These are phyloP conservation scores for Allophyes oxyacanthae DNA, from an alignment of 2,888 invertebrate genomes.

Conservation along the genomic window DNA sequence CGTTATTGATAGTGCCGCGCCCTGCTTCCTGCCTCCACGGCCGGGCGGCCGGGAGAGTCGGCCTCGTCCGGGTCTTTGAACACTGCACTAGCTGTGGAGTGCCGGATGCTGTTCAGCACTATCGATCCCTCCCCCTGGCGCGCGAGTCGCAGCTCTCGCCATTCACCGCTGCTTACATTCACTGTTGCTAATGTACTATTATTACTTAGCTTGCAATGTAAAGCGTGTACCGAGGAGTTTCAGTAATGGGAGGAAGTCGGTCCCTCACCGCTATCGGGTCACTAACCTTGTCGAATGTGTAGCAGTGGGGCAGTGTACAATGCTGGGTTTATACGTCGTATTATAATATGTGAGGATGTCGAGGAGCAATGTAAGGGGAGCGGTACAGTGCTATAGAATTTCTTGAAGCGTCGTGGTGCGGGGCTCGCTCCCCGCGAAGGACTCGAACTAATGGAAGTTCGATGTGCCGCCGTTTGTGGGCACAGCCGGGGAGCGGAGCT, in stretches of 20 bases:
- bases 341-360: constrained; percentile 2
- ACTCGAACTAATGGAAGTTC: constrained; percentile 42
- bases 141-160: constrained; percentile 4
- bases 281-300: constrained; percentile 36
- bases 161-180: constrained; percentile 27
- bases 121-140: constrained; percentile 1
- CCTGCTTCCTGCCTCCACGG: constrained; percentile 18
- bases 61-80: constrained; percentile 9
- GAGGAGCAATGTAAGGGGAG: constrained; percentile 14
- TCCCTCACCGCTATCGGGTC: constrained; percentile 41
- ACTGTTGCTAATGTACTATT: constrained; percentile 19
- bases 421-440: constrained; percentile 20
- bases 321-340: constrained; percentile 8
- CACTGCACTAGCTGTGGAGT: constrained; percentile 2
- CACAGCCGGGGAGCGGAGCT: not conserved
- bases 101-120: constrained; percentile 25
- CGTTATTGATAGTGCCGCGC: constrained; percentile 4
- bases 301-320: constrained; percentile 12
- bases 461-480: constrained; percentile 26
- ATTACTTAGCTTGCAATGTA: constrained; percentile 34
- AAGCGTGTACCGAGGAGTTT: constrained; percentile 26
- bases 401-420: constrained; percentile 11
- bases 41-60: constrained; percentile 4
- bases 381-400: constrained; percentile 1
- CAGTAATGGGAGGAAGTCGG: constrained; percentile 43